phyloP scores from a whole-genome alignment of 1,140 invertebrate species.

The Rhagoletis pomonella region DNA sequence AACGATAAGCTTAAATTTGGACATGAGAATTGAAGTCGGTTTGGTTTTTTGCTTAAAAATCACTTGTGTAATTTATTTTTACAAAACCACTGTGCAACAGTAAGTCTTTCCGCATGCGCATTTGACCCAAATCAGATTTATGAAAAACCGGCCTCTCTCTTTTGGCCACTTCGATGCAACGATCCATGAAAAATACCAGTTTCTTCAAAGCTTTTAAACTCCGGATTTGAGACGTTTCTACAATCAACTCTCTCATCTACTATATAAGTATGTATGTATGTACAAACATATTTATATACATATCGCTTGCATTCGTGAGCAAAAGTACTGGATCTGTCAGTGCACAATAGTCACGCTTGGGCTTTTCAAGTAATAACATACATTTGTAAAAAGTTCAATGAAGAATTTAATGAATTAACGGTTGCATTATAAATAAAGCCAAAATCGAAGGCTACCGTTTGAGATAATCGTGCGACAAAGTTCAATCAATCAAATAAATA shows the following conservation, averaged over 20 bases:
- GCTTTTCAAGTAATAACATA: background rate
- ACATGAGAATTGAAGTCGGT: too few species aligned
- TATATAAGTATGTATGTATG: background rate
- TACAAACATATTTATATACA: background rate
- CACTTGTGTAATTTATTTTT: background rate
- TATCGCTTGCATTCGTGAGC: background rate
- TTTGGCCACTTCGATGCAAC: background rate
- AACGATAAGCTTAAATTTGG: too few species aligned
- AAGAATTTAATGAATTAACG: too few species aligned
- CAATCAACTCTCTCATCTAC: background rate
- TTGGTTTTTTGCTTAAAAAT: too few species aligned
- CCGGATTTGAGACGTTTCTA: background rate
- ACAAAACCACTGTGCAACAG: background rate
- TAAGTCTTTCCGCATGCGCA: background rate
- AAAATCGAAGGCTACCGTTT: background rate
- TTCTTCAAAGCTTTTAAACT: background rate
- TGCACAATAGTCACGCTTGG: background rate
- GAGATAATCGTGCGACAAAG: too few species aligned
- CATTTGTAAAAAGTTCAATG: background rate
- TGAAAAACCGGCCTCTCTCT: background rate
- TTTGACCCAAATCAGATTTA: background rate
- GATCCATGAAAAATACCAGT: slow-evolving; percentile 39
- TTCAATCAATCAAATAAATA: too few species aligned
- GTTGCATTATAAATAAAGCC: background rate
- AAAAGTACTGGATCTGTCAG: background rate